These are phyloP conservation scores for Hypselothyrea guttata DNA, from an alignment of 2,888 invertebrate genomes.

Conservation along the genomic window DNA sequence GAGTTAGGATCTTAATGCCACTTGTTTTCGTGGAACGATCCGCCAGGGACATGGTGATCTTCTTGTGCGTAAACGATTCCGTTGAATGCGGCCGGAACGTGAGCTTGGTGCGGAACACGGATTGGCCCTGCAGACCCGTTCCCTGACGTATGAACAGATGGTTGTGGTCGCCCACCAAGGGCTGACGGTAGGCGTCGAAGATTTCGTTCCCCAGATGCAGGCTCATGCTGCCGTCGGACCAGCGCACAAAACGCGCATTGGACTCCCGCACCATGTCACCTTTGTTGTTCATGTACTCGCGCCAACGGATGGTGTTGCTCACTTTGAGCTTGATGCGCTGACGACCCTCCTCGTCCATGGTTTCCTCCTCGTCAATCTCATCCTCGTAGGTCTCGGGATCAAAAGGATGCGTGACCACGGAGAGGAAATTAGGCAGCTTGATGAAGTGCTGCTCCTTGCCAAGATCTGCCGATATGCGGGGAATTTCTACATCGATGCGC, in stretches of 20 bases:
- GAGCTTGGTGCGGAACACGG: conserved; percentile 97
- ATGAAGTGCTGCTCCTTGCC: conserved; percentile 97
- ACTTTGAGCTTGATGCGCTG: conserved; percentile 93
- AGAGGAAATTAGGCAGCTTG: conserved; percentile 98
- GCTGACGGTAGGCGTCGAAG: conserved; percentile 98
- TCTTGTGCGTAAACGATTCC: conserved; percentile 98
- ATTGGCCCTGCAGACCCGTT: conserved; percentile 98
- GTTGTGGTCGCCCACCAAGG: conserved; percentile 97
- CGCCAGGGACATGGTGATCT: conserved; percentile 98
- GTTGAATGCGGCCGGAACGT: conserved; percentile 99
- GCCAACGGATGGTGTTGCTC: conserved; percentile 99
- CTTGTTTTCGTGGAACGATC: conserved; percentile 96
- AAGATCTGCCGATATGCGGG: conserved; percentile 95
- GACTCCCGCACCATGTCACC: conserved; percentile 93
- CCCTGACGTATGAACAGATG: conserved; percentile 99
- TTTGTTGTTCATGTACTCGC: conserved; percentile 90
- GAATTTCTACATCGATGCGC: conserved; percentile 97
- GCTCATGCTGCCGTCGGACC: conserved; percentile 99
- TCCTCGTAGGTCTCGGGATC: conserved; percentile 97
- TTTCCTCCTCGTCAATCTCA: conserved; percentile 99
- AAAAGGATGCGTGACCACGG: conserved; percentile 98
- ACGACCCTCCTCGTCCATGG: conserved; percentile 98
- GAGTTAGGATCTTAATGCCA: conserved; percentile 97
- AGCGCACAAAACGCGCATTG: conserved; percentile 96
- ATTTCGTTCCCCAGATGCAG: conserved; percentile 98